Evolutionary conservation across 2,888 invertebrate species (phyloP).

Genomic region (Melanargia galathea): DNA sequence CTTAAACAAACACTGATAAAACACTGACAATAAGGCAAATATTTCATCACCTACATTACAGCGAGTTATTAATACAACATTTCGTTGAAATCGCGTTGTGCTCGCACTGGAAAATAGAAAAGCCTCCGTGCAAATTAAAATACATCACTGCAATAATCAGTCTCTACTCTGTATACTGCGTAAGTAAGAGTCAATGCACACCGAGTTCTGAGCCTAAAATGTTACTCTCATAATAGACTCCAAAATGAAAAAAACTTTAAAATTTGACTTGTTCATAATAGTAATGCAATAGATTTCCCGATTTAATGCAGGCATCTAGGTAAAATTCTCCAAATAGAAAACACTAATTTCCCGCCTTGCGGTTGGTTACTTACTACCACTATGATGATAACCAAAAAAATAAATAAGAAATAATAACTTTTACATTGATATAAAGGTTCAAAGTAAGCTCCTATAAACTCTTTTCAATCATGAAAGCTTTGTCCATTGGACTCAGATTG

Average conservation of each 20-base stretch:
- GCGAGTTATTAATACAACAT: constrained; percentile 20
- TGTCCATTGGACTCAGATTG: not conserved
- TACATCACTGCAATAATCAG: constrained; percentile 5
- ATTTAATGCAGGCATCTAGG: too few species aligned
- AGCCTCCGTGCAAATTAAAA: constrained; percentile 23
- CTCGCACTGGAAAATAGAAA: constrained; percentile 20
- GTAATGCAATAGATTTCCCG: too few species aligned
- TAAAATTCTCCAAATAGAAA: too few species aligned
- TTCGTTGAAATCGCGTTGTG: constrained; percentile 10
- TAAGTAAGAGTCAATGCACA: constrained; percentile 6
- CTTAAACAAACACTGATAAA: too few species aligned
- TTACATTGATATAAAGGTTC: not conserved
- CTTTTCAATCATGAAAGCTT: constrained; percentile 2
- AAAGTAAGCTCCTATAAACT: not conserved
- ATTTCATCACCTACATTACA: constrained; percentile 12
- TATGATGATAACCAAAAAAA: not conserved
- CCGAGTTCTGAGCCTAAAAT: constrained; percentile 2
- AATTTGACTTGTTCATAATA: not conserved
- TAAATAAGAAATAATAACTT: too few species aligned
- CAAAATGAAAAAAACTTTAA: not conserved
- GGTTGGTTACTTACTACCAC: too few species aligned
- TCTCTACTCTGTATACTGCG: not conserved
- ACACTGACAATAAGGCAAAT: not conserved
- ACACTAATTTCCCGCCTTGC: too few species aligned
- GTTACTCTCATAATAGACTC: not conserved